phyloP scores from a whole-genome alignment of 1,140 invertebrate genomes.

The Hyles vespertilio region DNA sequence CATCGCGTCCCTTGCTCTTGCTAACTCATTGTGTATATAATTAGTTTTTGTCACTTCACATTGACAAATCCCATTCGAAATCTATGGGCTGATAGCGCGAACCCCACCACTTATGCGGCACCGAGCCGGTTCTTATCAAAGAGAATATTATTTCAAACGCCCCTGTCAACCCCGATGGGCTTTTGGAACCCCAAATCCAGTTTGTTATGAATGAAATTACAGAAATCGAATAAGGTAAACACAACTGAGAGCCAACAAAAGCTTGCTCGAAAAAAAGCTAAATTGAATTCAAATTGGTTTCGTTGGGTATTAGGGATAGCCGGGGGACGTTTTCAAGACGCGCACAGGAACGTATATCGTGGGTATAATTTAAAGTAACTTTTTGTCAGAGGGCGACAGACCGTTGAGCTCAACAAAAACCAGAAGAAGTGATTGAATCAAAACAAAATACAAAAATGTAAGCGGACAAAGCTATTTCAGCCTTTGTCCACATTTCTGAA shows the following conservation, averaged over 20 bases:
- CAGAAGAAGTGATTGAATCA: slow-evolving; percentile 47
- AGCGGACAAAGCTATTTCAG: slow-evolving; percentile 6
- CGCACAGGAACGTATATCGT: slow-evolving; percentile 43
- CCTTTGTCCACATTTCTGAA: too few relatives aligned
- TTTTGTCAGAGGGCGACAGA: slow-evolving; percentile 56
- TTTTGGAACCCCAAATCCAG: slow-evolving; percentile 71
- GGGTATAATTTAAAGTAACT: slow-evolving; percentile 64
- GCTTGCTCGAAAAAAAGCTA: slow-evolving; percentile 71
- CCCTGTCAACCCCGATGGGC: slow-evolving; percentile 69
- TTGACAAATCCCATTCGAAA: slow-evolving; percentile 65
- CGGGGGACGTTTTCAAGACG: slow-evolving; percentile 63
- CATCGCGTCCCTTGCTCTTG: slow-evolving; percentile 37
- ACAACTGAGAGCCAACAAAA: slow-evolving; percentile 74
- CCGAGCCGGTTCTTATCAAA: slow-evolving; percentile 71
- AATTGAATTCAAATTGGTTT: slow-evolving; percentile 76
- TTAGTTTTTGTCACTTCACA: slow-evolving; percentile 75
- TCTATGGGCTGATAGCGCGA: slow-evolving; percentile 44
- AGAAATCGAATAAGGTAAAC: slow-evolving; percentile 76
- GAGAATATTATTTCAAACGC: slow-evolving; percentile 75
- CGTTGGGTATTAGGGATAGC: slow-evolving; percentile 70
- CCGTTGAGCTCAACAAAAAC: slow-evolving; percentile 38
- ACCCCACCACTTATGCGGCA: slow-evolving; percentile 58
- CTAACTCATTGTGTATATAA: slow-evolving; percentile 65
- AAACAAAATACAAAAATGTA: slow-evolving; percentile 36
- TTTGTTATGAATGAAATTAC: slow-evolving; percentile 76